Conservation (phyloP, 2,888 invertebrate genomes). For the Diploptera punctata region DNA sequence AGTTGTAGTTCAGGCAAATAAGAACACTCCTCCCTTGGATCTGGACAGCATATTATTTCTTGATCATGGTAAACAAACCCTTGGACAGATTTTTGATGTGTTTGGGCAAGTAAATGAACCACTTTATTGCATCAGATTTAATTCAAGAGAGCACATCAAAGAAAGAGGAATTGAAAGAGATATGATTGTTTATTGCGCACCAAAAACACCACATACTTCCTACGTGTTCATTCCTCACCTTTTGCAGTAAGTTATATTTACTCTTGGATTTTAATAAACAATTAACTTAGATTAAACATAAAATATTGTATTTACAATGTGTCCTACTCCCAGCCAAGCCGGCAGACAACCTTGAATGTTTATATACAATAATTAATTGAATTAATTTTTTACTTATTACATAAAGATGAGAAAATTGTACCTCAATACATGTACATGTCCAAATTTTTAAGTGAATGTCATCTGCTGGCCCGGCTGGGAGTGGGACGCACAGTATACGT, state of each 20-base stretch:
- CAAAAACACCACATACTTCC: slow-evolving; percentile 63
- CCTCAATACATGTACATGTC: no score
- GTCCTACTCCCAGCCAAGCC: no score
- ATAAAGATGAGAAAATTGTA: no score
- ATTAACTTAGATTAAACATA: no score
- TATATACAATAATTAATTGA: no score
- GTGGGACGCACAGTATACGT: no score
- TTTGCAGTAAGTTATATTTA: slow-evolving; percentile 16
- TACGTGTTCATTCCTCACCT: slow-evolving; percentile 4
- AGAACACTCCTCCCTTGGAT: slow-evolving; percentile 79
- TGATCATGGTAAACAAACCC: slow-evolving; percentile 74
- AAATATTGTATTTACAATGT: no score
- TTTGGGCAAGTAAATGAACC: slow-evolving; percentile 88
- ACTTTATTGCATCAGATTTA: slow-evolving; percentile 90
- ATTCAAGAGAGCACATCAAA: slow-evolving; percentile 75
- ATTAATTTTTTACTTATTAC: no score
- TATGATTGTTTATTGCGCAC: slow-evolving; percentile 82
- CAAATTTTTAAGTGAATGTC: no score
- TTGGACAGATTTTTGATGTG: slow-evolving; percentile 89
- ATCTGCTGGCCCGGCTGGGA: no score
- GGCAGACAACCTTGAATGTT: no score
- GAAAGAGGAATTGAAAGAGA: slow-evolving; percentile 71
- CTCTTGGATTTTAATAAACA: no score
- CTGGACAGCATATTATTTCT: slow-evolving; percentile 88
- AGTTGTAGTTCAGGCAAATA: slow-evolving; percentile 79